Percentiles rank a stretch among this genome's conserved stretches.
These are phyloP conservation scores for Haliclona indistincta DNA, from an alignment of 37 sponge, comb jelly and placozoan species.

Conservation along the genomic window DNA sequence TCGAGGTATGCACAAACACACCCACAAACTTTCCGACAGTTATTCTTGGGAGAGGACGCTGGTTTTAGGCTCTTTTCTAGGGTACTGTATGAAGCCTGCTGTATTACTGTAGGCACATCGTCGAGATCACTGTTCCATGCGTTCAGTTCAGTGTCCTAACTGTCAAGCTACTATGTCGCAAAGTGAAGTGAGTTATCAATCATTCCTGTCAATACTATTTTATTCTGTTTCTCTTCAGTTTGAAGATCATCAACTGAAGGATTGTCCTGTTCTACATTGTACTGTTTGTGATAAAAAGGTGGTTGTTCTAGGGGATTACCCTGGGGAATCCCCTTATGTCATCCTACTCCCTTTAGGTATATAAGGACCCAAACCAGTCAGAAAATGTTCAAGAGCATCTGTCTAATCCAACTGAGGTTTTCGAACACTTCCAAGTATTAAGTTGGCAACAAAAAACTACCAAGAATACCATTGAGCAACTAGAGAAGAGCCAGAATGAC, in stretches of 20 bases:
- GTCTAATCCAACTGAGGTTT: neutral
- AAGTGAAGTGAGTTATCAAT: too few species aligned
- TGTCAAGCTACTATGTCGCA: too few species aligned
- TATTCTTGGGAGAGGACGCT: too few species aligned
- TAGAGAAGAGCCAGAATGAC: neutral
- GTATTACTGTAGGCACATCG: too few species aligned
- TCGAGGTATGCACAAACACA: conserved; percentile 22
- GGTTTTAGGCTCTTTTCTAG: too few species aligned
- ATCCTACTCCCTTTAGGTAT: neutral
- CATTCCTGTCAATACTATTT: too few species aligned
- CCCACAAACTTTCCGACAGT: neutral
- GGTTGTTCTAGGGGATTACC: conserved; percentile 15
- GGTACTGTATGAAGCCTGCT: conserved; percentile 24
- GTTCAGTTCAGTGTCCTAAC: too few species aligned
- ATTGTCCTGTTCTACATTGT: conserved; percentile 14
- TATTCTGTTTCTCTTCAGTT: too few species aligned
- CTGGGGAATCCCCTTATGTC: conserved; percentile 2
- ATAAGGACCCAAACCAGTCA: neutral
- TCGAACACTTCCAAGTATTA: conserved; percentile 5
- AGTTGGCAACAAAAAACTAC: neutral
- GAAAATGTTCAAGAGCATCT: neutral
- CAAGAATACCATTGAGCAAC: neutral
- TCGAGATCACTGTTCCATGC: too few species aligned
- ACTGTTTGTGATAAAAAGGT: conserved; percentile 39
- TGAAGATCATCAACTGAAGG: conserved; percentile 8